Evolutionary conservation across 2,888 invertebrate genomes (phyloP), one percentile per base, ranked within the genome.

Genomic region (Lithophane leautieri): DNA sequence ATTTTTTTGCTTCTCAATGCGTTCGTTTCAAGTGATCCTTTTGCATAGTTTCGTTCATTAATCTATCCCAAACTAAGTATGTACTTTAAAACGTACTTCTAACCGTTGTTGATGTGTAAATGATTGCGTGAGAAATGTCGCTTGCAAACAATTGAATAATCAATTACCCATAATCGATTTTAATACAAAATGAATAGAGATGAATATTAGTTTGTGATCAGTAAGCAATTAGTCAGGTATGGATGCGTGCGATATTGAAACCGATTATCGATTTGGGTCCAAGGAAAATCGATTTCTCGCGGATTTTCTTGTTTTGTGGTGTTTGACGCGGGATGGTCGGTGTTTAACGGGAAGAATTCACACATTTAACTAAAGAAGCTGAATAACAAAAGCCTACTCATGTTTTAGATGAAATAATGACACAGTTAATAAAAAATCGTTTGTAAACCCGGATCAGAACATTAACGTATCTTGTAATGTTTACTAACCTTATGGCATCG

Each of bases 221-320:
- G 61, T 68, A 2, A 58, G 56, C 78, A 81, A 81, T 83, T 76
- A 77, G 16, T 81, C 70, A 52, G 40, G 40, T 60, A 70, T 78
- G 52, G 56, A 72, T 77, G 80, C 77, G 70, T 84, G 82, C 58
- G 62, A 70, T 82, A 76, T 86, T 76, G 72, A 61, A 75, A 68
- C 62, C 79, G 63, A 84, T 84, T 80, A 82, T 52, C 70, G 67
- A 76, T 72, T 80, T 69, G 28, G 67, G 73, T 75, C 60, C 78
- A 78, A 77, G 65, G 66, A 80, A 76, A 85, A 84, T 86, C 76
- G 81, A 86, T 87, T 79, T 78, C 78, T 70, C 70, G 67, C 68
- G 11, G 63, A 65, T 81, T 78, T 85, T 78, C 72, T 77, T 60
- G 52, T 73, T 60, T 54, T 71, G 75, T 77, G 54, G 67, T 71